Percentiles rank a stretch among this genome's conserved stretches.
These are phyloP conservation scores for Danio jaintianensis DNA, from an alignment of 2,797 vertebrate species.

Conservation along the genomic window DNA sequence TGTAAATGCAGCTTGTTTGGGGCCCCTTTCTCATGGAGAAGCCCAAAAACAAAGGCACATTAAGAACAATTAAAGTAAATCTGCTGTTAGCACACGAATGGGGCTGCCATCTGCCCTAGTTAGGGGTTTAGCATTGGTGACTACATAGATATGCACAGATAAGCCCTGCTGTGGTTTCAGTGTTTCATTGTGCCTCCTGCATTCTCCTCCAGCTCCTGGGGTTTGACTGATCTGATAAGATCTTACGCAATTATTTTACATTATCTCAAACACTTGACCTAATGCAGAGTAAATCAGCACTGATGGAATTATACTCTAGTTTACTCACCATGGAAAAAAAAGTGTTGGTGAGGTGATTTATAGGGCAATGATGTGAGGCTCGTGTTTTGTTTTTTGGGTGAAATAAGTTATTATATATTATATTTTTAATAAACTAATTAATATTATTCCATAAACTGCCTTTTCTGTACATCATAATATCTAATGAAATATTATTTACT, in stretches of 20 bases:
- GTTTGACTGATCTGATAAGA: conserved; percentile 54
- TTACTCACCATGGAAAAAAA: conserved; percentile 3
- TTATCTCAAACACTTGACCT: conserved; percentile 44
- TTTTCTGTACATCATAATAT: too few species aligned
- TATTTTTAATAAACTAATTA: too few species aligned
- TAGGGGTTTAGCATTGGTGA: conserved; percentile 60
- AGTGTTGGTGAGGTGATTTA: not conserved
- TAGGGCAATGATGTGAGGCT: not conserved
- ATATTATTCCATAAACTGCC: too few species aligned
- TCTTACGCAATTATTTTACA: conserved; percentile 54
- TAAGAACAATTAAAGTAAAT: conserved; percentile 75
- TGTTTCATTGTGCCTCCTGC: conserved; percentile 40
- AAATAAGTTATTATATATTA: too few species aligned
- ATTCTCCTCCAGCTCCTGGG: conserved; percentile 32
- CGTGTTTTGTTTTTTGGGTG: not conserved
- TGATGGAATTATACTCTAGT: conserved; percentile 39
- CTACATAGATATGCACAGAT: conserved; percentile 70
- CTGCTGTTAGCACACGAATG: conserved; percentile 82
- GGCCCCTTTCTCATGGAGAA: conserved; percentile 72
- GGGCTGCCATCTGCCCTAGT: conserved; percentile 76
- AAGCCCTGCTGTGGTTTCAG: conserved; percentile 58
- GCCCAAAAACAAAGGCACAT: conserved; percentile 71
- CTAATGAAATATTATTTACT: too few species aligned
- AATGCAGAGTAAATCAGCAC: conserved; percentile 46
- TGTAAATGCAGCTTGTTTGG: conserved; percentile 78